These are phyloP conservation scores for Pachycephala philippinensis DNA, from an alignment of 2,113 vertebrate genomes.

Conservation along the genomic window DNA sequence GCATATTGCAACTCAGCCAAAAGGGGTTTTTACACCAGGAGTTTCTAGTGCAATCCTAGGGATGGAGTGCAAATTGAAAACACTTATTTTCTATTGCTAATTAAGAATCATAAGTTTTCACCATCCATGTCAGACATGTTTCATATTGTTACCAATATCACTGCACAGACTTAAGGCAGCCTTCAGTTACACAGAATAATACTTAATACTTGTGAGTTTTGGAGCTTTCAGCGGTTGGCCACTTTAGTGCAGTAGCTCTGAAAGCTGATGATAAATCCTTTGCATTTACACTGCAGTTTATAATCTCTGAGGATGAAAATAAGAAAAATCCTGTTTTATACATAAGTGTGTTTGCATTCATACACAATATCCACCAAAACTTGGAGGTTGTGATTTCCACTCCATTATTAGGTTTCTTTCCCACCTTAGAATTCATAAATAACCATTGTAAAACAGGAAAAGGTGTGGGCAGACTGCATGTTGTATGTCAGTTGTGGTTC, in stretches of 20 bases:
- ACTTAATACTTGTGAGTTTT: background rate
- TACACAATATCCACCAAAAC: background rate
- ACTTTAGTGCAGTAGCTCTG: background rate
- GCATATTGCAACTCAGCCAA: background rate
- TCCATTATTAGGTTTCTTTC: background rate
- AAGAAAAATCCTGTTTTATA: background rate
- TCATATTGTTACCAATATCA: background rate
- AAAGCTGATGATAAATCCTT: background rate
- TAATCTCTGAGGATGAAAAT: background rate
- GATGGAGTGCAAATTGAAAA: background rate
- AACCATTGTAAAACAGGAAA: background rate
- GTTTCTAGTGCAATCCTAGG: background rate
- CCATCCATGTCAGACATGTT: background rate
- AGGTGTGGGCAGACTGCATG: background rate
- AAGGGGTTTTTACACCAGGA: background rate
- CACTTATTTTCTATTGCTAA: background rate
- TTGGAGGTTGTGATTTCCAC: background rate
- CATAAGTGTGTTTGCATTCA: background rate
- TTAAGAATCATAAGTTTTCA: background rate
- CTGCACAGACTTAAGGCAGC: background rate
- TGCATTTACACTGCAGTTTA: background rate
- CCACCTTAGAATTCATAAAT: background rate
- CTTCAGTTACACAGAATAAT: background rate
- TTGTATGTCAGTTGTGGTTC: background rate
- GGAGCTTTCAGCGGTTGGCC: background rate